Evolutionary conservation across 1,140 invertebrate species (phyloP).

Genomic region (Zaprionus ghesquierei): DNA sequence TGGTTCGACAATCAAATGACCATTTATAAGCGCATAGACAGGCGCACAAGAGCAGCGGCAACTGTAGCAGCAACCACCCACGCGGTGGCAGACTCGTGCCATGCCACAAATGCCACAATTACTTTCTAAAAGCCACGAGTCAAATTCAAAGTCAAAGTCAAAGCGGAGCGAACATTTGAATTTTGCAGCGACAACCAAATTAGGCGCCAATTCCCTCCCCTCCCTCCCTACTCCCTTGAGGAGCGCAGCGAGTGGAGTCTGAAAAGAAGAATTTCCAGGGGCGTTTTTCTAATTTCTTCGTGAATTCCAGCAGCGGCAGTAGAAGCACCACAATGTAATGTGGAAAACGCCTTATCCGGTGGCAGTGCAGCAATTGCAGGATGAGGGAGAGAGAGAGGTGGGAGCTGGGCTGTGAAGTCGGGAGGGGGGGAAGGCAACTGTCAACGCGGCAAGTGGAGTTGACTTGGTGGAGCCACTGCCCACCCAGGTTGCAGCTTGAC

Average conservation of each 20-base stretch:
- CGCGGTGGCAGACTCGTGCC: constrained; percentile 20
- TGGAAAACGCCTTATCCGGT: constrained; percentile 78
- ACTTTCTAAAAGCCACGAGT: constrained; percentile 65
- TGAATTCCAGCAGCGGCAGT: constrained; percentile 2
- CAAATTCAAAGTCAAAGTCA: constrained; percentile 31
- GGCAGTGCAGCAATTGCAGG: constrained; percentile 11
- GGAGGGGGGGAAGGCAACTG: constrained; percentile 15
- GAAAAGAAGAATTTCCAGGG: constrained; percentile 75
- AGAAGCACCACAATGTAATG: constrained; percentile 62
- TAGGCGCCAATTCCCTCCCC: constrained; percentile 63
- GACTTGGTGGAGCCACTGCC: constrained; percentile 24
- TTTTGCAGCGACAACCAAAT: constrained; percentile 69
- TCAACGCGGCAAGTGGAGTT: constrained; percentile 43
- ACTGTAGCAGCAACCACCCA: constrained; percentile 44
- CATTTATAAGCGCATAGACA: constrained; percentile 64
- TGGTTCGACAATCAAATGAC: constrained; percentile 73
- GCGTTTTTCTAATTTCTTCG: constrained; percentile 76
- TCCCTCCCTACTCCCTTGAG: background rate
- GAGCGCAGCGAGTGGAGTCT: background rate
- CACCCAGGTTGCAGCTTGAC: constrained; percentile 73
- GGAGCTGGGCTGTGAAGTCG: background rate
- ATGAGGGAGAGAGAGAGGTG: constrained; percentile 6
- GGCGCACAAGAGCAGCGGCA: background rate
- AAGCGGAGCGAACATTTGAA: constrained; percentile 56
- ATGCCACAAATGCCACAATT: constrained; percentile 63